phyloP scores from a whole-genome alignment of 2,113 vertebrate species.

The Atherinomorus stipes region DNA sequence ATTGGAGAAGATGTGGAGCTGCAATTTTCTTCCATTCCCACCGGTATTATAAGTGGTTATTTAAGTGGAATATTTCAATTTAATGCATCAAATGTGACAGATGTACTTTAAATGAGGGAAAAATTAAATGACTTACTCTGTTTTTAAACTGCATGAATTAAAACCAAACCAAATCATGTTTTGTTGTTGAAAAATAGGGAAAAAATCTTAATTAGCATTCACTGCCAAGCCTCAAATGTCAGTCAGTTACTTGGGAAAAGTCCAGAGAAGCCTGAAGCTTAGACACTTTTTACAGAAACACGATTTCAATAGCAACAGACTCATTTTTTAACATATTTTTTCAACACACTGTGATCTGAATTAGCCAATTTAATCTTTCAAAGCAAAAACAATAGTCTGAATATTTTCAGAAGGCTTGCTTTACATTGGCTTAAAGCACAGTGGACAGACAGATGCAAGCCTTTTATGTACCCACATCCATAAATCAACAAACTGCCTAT shows the following conservation, averaged over 20 bases:
- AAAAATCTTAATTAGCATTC: slow-evolving; percentile 14
- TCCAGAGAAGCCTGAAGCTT: slow-evolving; percentile 9
- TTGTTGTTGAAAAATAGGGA: neutral
- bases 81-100: no score
- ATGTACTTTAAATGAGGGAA: no score
- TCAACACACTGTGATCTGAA: neutral
- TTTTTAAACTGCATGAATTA: no score
- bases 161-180: neutral
- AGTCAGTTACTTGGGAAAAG: slow-evolving; percentile 17
- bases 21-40: no score
- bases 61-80: no score
- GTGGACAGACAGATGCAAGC: neutral
- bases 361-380: neutral
- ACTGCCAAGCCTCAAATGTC: slow-evolving; percentile 10
- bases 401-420: slow-evolving; percentile 5
- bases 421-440: neutral
- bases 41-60: no score
- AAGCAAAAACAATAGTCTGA: neutral
- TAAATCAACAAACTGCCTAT: slow-evolving; percentile 2
- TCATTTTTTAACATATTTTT: neutral
- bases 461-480: neutral
- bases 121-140: no score
- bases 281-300: slow-evolving; percentile 5
- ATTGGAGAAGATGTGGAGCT: no score
- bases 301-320: neutral